Conservation (phyloP, 2,888 invertebrate species). For the Caenorhabditis sp. region DNA sequence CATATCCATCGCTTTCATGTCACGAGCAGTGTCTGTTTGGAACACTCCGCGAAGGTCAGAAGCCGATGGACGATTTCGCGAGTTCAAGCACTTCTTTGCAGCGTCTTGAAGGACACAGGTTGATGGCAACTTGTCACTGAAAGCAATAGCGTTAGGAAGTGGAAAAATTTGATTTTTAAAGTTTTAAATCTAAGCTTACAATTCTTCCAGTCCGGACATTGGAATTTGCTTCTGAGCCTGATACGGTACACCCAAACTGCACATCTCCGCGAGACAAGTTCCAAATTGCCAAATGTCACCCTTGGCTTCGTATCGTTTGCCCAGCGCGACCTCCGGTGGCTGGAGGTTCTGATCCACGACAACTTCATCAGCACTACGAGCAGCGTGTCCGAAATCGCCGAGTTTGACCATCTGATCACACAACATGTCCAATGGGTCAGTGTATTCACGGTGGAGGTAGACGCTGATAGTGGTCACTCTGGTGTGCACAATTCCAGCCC, state of each 20-base stretch:
- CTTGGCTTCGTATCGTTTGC: slow-evolving; percentile 61
- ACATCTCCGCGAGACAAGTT: slow-evolving; percentile 65
- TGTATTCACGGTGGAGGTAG: slow-evolving; percentile 60
- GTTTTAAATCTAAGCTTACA: too few species aligned
- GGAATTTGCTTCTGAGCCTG: slow-evolving; percentile 59
- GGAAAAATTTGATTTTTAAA: too few species aligned
- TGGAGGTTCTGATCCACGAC: slow-evolving; percentile 49
- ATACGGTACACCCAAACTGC: slow-evolving; percentile 53
- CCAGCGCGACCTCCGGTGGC: slow-evolving; percentile 67
- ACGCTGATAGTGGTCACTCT: slow-evolving; percentile 61
- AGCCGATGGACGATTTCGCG: slow-evolving; percentile 55
- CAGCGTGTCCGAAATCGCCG: slow-evolving; percentile 64
- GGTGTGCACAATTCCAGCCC: slow-evolving; percentile 60
- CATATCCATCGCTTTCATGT: slow-evolving; percentile 55
- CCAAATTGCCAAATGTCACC: slow-evolving; percentile 72
- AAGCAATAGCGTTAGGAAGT: background rate
- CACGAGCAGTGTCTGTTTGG: slow-evolving; percentile 60
- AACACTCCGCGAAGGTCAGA: slow-evolving; percentile 56
- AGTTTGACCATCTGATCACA: slow-evolving; percentile 69
- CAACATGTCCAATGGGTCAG: slow-evolving; percentile 62
- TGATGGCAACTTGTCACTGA: slow-evolving; percentile 53
- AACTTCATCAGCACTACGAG: slow-evolving; percentile 30
- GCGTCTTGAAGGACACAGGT: slow-evolving; percentile 54
- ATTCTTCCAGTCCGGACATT: slow-evolving; percentile 51
- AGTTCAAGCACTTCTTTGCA: slow-evolving; percentile 54